Evolutionary conservation across 2,797 vertebrate species (phyloP).

Genomic region (Hippopotamyrus pictus): DNA sequence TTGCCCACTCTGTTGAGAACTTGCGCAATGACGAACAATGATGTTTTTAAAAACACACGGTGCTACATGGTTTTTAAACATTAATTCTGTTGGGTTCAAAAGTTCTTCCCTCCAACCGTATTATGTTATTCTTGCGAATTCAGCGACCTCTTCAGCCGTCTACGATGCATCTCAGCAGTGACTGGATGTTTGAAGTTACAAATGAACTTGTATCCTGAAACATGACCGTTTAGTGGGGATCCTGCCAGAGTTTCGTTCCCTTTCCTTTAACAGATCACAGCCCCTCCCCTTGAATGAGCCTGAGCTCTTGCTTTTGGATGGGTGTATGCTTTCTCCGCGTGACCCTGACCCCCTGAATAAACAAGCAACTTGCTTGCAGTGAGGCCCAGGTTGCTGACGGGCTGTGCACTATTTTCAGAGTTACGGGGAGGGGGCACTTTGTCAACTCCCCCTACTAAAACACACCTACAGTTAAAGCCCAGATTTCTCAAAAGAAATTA

Average conservation of each 20-base stretch:
- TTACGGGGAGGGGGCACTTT: not conserved
- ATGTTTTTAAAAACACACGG: not conserved
- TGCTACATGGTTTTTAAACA: not conserved
- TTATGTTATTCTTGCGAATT: not conserved
- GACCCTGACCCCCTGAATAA: constrained; percentile 8
- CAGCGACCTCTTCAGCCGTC: not conserved
- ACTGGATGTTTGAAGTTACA: not conserved
- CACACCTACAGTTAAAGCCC: not conserved
- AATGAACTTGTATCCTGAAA: not conserved
- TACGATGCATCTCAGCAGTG: not conserved
- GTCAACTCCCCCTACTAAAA: not conserved
- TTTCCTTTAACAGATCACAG: not conserved
- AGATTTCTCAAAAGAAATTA: not conserved
- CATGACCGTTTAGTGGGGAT: not conserved
- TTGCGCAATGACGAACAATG: not conserved
- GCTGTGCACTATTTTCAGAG: not conserved
- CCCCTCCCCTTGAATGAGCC: not conserved
- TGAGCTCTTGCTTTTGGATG: not conserved
- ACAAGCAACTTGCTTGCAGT: constrained; percentile 1
- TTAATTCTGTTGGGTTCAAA: not conserved
- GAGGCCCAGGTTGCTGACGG: not conserved
- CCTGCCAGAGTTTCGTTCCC: not conserved
- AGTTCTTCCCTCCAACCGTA: not conserved
- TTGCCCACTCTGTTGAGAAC: not conserved
- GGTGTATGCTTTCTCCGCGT: not conserved